phyloP scores from a whole-genome alignment of 1,140 invertebrate genomes.

The Brachionus rotundiformis region DNA sequence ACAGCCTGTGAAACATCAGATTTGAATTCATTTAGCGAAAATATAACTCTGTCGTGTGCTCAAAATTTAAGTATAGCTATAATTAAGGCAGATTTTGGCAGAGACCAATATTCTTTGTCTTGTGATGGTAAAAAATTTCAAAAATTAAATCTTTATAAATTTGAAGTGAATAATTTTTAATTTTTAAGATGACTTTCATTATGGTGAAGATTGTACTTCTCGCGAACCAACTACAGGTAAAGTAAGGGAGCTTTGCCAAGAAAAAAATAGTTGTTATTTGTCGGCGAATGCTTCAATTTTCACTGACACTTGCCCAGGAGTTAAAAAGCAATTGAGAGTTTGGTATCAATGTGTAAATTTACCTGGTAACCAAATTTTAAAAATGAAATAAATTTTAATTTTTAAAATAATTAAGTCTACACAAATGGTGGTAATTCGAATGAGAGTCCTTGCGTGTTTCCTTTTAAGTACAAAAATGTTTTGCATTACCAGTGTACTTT shows the following conservation, averaged over 20 bases:
- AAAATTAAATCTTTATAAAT: neutral
- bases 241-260: slow-evolving; percentile 26
- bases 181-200: slow-evolving; percentile 42
- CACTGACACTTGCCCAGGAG: slow-evolving; percentile 34
- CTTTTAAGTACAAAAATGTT: slow-evolving; percentile 50
- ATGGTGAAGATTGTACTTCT: slow-evolving; percentile 4
- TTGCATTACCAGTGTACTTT: slow-evolving; percentile 39
- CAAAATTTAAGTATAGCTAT: slow-evolving; percentile 33
- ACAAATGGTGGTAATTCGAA: slow-evolving; percentile 42
- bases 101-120: slow-evolving; percentile 39
- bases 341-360: slow-evolving; percentile 48
- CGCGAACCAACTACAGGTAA: slow-evolving; percentile 4
- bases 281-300: slow-evolving; percentile 17
- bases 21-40: neutral
- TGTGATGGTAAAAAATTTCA: slow-evolving; percentile 33
- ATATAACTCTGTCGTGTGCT: slow-evolving; percentile 35
- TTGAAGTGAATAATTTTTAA: neutral
- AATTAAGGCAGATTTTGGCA: slow-evolving; percentile 44
- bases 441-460: slow-evolving; percentile 25
- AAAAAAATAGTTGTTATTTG: slow-evolving; percentile 30
- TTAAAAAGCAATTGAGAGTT: slow-evolving; percentile 43
- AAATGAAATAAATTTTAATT: neutral
- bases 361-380: neutral
- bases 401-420: neutral
- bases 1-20: slow-evolving; percentile 25